phyloP scores from a whole-genome alignment of 2,888 invertebrate species.

The Andrena hattorfiana region DNA sequence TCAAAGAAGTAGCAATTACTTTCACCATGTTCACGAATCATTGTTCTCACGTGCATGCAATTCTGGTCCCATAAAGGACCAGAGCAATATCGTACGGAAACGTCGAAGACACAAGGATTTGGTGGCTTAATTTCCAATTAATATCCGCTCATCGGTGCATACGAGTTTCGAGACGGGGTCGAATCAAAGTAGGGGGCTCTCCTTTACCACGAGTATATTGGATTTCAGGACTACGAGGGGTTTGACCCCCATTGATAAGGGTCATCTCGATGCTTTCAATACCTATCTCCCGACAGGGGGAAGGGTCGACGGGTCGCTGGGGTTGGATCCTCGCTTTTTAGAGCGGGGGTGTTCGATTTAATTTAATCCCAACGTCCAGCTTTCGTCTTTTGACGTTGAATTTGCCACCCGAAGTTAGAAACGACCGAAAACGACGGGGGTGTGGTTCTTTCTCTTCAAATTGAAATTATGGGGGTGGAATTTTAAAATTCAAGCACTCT shows the following conservation, averaged over 20 bases:
- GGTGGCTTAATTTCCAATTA: conserved; percentile 76
- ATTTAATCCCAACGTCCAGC: conserved; percentile 69
- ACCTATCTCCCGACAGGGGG: conserved; percentile 57
- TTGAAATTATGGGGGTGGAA: neutral
- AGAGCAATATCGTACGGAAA: neutral
- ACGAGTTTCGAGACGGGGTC: conserved; percentile 64
- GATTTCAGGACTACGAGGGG: conserved; percentile 77
- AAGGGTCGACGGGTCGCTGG: conserved; percentile 50
- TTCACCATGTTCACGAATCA: too few species aligned
- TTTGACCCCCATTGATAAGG: conserved; percentile 80
- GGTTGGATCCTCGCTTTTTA: conserved; percentile 60
- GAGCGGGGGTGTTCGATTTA: conserved; percentile 68
- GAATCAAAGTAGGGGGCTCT: conserved; percentile 57
- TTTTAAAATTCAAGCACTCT: neutral
- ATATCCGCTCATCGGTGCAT: conserved; percentile 72
- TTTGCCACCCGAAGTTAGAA: conserved; percentile 17
- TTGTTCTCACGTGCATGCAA: too few species aligned
- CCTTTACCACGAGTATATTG: conserved; percentile 79
- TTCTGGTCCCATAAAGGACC: neutral
- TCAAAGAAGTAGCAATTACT: too few species aligned
- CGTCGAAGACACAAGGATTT: conserved; percentile 55
- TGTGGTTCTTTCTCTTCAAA: neutral
- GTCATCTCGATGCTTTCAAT: conserved; percentile 79
- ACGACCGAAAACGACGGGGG: neutral
- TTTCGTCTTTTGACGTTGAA: conserved; percentile 47